Conservation (phyloP, 2,113 vertebrate genomes). For the Orientallactaga bullata region DNA sequence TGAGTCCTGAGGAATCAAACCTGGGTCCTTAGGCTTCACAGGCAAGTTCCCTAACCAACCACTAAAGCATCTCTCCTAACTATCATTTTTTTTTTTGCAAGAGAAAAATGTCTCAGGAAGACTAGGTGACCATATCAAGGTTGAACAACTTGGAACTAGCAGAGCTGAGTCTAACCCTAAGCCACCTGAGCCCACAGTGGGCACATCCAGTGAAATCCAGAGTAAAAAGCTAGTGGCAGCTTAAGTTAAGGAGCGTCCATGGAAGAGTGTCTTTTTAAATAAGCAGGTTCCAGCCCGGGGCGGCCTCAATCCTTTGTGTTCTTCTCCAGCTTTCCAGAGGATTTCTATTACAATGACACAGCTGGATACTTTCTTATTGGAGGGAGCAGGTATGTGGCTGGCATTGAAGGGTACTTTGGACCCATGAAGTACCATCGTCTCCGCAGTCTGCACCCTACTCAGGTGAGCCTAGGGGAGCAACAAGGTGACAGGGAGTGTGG, state of each 20-base stretch:
- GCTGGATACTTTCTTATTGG: constrained; percentile 94
- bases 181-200: not conserved
- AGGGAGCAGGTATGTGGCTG: constrained; percentile 89
- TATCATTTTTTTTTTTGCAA: not conserved
- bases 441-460: constrained; percentile 82
- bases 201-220: not conserved
- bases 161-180: not conserved
- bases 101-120: constrained; percentile 2
- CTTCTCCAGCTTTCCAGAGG: constrained; percentile 89
- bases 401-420: constrained; percentile 93
- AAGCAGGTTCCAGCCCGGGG: constrained; percentile 3
- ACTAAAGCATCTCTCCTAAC: not conserved
- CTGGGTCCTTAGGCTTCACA: not conserved
- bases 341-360: constrained; percentile 92
- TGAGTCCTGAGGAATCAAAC: no score
- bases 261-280: constrained; percentile 38
- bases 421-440: constrained; percentile 93
- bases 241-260: not conserved
- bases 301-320: constrained; percentile 57
- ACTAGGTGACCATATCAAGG: not conserved
- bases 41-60: no score
- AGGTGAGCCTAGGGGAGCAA: constrained; percentile 76
- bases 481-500: not conserved
- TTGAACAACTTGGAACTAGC: not conserved
- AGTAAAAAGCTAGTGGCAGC: not conserved